Percentiles rank a stretch among this genome's conserved stretches.
Evolutionary conservation across 2,113 vertebrate species (phyloP).

Genomic region (Heterocephalus glaber): DNA sequence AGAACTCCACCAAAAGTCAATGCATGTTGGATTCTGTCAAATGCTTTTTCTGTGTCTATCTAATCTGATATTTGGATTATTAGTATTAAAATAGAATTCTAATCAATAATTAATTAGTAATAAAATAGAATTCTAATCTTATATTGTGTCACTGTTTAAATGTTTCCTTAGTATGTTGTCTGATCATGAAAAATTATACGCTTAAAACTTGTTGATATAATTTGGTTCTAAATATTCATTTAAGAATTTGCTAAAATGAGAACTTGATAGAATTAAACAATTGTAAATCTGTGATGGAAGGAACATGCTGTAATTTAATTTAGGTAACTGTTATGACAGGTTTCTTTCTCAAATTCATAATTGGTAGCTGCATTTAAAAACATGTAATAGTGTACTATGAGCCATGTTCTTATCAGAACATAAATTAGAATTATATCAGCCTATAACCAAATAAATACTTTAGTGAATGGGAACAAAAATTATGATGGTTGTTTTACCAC

Average conservation of each 20-base stretch:
- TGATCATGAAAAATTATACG: slow-evolving; percentile 29
- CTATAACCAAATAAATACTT: slow-evolving; percentile 37
- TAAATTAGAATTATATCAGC: slow-evolving; percentile 75
- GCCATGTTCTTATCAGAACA: slow-evolving; percentile 79
- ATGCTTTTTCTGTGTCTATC: not conserved
- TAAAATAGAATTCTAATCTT: not conserved
- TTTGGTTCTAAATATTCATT: not conserved
- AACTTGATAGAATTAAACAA: slow-evolving; percentile 20
- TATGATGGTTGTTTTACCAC: slow-evolving; percentile 11
- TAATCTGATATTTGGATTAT: slow-evolving; percentile 6
- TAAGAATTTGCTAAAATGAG: slow-evolving; percentile 31
- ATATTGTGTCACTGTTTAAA: slow-evolving; percentile 39
- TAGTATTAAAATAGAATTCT: slow-evolving; percentile 43
- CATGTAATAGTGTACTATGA: slow-evolving; percentile 72
- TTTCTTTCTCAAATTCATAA: slow-evolving; percentile 83
- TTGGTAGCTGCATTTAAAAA: slow-evolving; percentile 69
- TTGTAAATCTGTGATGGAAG: slow-evolving; percentile 80
- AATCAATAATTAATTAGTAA: too few relatives aligned
- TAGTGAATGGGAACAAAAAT: slow-evolving; percentile 54
- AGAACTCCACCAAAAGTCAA: too few relatives aligned
- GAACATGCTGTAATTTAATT: slow-evolving; percentile 79
- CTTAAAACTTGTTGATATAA: slow-evolving; percentile 49
- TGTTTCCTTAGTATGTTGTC: not conserved
- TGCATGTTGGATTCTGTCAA: too few relatives aligned
- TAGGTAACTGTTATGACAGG: slow-evolving; percentile 69